Base-by-base conservation (phyloP, 2,888 invertebrate species). In the Macrophya alboannulata region DNA sequence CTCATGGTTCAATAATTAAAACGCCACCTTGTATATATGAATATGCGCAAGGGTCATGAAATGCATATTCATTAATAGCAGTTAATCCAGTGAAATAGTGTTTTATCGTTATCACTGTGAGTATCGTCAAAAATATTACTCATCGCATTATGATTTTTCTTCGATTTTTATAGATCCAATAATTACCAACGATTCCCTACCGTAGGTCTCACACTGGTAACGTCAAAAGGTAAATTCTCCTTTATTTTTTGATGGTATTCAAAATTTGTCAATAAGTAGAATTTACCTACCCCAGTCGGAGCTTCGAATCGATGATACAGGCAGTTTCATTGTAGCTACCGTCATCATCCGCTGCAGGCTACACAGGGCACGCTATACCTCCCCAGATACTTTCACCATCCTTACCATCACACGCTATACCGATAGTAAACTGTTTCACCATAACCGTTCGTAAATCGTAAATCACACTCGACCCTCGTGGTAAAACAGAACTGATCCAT, bases 31-130 rank as follows among this genome's bases (percentile, higher is more conserved):
- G 31, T 45, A n/a, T 45, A n/a, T 45, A 45, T 74, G 43, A 74
- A 74, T 74, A 74, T 74, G n/a, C 43, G 21, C 45, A 17, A 45
- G 43, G 72, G 72, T 74, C 72, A 68, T 15, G 37, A 68, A 62
- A 62, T 62, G 62, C 37, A 25, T 31, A 37, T 68, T 17, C 31
- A 68, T 68, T 68, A 8, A 68, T 68, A 6, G 17, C 17, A 68
- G 37, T 37, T 62, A 3, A 25, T 12, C 25, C 68, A 31, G 5
- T 17, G 37, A 68, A 68, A 68, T 37, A 5, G 15, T 37, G 17
- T 37, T 68, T 25, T 17, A 68, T 25, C 37, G 15, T 68, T 68
- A 25, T 17, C 25, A 10, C 37, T 55, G 37, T 37, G 68, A 37
- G 37, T 68, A 37, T 37, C 25, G 8, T 62, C 25, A 25, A 31